These are phyloP conservation scores for Brachionus rubens DNA, from an alignment of 1,140 invertebrate species.

Conservation along the genomic window DNA sequence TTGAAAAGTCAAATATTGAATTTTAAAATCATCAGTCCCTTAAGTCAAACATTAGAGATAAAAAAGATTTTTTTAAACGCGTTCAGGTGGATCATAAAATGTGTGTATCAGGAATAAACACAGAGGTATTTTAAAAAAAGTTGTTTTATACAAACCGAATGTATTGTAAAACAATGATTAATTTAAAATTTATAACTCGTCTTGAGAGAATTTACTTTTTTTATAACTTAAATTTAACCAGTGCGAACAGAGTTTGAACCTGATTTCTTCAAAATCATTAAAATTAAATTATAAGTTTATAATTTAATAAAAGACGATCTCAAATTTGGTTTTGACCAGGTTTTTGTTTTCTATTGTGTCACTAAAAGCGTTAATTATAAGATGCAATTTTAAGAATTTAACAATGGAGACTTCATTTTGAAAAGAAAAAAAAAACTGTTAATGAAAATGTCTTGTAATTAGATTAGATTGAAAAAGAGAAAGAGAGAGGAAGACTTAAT, in stretches of 20 bases:
- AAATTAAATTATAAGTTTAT: too few relatives aligned
- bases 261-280: too few relatives aligned
- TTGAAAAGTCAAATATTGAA: not conserved
- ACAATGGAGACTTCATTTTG: too few relatives aligned
- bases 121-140: not conserved
- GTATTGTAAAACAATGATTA: not conserved
- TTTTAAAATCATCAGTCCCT: not conserved
- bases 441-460: too few relatives aligned
- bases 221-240: too few relatives aligned
- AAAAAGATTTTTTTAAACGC: conserved; percentile 5
- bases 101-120: conserved; percentile 27
- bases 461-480: too few relatives aligned
- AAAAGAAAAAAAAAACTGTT: conserved; percentile 38
- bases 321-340: not conserved
- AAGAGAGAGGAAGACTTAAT: too few relatives aligned
- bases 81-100: conserved; percentile 12
- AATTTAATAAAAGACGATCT: conserved; percentile 10
- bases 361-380: conserved; percentile 34
- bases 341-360: not conserved
- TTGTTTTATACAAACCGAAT: not conserved
- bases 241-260: too few relatives aligned
- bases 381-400: not conserved
- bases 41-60: not conserved
- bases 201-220: too few relatives aligned
- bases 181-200: too few relatives aligned